Evolutionary conservation across 1,140 invertebrate species (phyloP), one percentile per base, ranked within the genome.

Genomic region (Pseudomyrmex concolor): DNA sequence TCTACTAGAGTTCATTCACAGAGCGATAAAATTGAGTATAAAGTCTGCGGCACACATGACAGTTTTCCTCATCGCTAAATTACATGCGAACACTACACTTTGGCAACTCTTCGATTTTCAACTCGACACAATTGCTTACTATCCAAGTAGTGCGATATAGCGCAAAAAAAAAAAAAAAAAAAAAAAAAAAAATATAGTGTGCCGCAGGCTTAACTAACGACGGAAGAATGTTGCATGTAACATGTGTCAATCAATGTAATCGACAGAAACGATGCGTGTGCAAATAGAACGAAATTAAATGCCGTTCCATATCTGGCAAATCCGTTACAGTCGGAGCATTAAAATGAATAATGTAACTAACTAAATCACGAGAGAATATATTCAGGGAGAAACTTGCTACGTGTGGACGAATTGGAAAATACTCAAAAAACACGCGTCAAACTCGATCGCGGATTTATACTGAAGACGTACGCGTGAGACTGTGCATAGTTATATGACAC

Each of bases 251-350:
- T 84, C 73, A 19, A 68, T 73, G 60, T 50, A 68, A 54, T 55
- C 51, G 51, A 51, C 50, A 54, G 48, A 45, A 60, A 19, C 34
- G 19, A 12, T 60, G 45, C 25, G 48, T 5, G 0, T 77, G 45
- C 54, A 10, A 73, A 83, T 55, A 59, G 62, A 73, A 62, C 22
- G 55, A 50, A 70, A 78, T 63, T 82, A 88, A 87, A 87, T 87
- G 83, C 67, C 62, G 57, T 85, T 76, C 25, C 25, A 60, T 67
- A 81, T n/a, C 80, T 84, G 70, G 57, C 50, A 62, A 84, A 81
- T 84, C 5, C 34, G 34, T 34, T 34, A 34, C 34, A 74, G 73
- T 51, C 43, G 45, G 64, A 77, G 70, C 22, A 48, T 84, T 54
- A 45, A 78, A 84, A 73, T 73, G 13, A 4, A 62, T 55, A 25